Evolutionary conservation across 2,113 vertebrate genomes (phyloP), one percentile per base, ranked within the genome.

Genomic region (Nibea coibor): DNA sequence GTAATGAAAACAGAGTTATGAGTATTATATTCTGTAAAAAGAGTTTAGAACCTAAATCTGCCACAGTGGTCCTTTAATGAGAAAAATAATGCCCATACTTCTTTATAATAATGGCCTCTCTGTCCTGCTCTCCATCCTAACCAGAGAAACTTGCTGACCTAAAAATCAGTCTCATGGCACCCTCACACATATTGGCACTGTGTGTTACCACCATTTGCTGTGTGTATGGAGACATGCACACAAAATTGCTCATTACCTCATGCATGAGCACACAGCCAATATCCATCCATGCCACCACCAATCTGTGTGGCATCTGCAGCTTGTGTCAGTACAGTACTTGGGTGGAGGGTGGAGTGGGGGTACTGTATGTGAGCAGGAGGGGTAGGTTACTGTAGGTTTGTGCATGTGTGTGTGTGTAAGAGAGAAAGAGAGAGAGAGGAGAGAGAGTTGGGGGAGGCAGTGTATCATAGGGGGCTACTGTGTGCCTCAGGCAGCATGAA

Each of bases 401-500:
- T 26, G 53, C 15, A 10, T 65, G 50, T 51, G 45, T 16, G 47
- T n/a, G 59, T 7, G 71, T 81, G 54, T 19, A 67, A 20, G 73
- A 50, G 54, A 22, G 72, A 31, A 31, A 31, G 31, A 35, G 31
- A 35, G 31, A 35, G 31, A 31, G 28, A 4, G 4, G 31, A 6
- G 72, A 20, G 73, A 50, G 54, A 22, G 72, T 0, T 48, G 39
- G 28, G 24, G 22, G 43, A 50, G 57, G 43, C 58, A 35, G 62
- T 15, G 45, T 76, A 66, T 75, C 72, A 90, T 84, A 71, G 72
- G 72, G 68, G 85, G 75, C 75, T 69, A 80, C 70, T 80, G 42
- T 82, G 83, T 72, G 87, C 91, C 88, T 75, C 66, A 71, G 92
- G 92, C 90, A 66, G 77, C 57, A 63, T 90, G 82, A 94, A 94